Evolutionary conservation across 2,797 vertebrate genomes (phyloP).

Genomic region (Rhinoraja longicauda): DNA sequence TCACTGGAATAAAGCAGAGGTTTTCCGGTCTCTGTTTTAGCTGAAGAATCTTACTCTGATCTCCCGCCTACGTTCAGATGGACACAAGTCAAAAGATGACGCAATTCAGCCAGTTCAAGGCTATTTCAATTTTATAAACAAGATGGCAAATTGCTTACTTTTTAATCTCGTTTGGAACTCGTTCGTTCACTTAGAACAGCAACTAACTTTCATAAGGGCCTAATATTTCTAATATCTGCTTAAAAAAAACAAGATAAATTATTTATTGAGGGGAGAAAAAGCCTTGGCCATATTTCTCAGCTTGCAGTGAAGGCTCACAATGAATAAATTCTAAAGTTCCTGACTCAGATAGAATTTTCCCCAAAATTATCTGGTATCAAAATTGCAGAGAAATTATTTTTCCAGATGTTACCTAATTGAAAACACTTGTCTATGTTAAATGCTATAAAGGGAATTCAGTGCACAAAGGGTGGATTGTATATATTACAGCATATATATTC

Average conservation of each 20-base stretch:
- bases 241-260: not conserved
- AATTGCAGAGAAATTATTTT: conserved; percentile 22
- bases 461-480: not conserved
- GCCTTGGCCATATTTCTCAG: not conserved
- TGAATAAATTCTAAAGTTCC: conserved; percentile 13
- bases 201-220: not conserved
- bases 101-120: not conserved
- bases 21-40: not conserved
- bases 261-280: not conserved
- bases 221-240: not conserved
- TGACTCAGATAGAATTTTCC: conserved; percentile 14
- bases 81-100: not conserved
- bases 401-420: conserved; percentile 31
- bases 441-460: not conserved
- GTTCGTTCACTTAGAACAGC: not conserved
- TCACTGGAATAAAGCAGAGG: not conserved
- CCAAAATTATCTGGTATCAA: conserved; percentile 6
- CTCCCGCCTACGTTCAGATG: not conserved
- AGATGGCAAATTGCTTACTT: not conserved
- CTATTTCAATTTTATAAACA: not conserved
- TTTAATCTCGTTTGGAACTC: not conserved
- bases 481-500: not conserved
- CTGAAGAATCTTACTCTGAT: not conserved
- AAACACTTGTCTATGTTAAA: conserved; percentile 11
- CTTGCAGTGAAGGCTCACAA: not conserved